A percentile compares a stretch with the other conserved stretches of the same genome.
Evolutionary conservation across 2,113 vertebrate genomes (phyloP).

Genomic region (Lasiurus cinereus): DNA sequence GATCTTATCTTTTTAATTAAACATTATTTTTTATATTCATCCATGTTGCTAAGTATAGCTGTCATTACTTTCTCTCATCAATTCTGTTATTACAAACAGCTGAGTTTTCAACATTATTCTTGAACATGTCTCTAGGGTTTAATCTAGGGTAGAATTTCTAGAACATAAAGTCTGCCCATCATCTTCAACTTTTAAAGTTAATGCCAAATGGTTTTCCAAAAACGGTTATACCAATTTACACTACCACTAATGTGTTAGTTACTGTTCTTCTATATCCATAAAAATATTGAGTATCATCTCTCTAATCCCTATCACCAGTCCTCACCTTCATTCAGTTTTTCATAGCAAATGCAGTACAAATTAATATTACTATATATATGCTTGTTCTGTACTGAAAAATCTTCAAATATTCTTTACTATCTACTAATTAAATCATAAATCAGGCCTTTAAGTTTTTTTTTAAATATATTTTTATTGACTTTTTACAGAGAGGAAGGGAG

Average conservation of each 20-base stretch:
- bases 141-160: constrained; percentile 47
- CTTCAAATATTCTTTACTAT: constrained; percentile 8
- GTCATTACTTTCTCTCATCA: background rate
- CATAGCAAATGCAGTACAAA: constrained; percentile 37
- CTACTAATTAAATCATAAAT: constrained; percentile 28
- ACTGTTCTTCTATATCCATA: background rate
- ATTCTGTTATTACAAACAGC: constrained; percentile 19
- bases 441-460: background rate
- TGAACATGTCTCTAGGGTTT: constrained; percentile 13
- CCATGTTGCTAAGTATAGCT: background rate
- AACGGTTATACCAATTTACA: constrained; percentile 12
- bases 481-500: too few species aligned
- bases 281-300: background rate
- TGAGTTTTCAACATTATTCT: constrained; percentile 20
- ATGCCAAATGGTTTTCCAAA: constrained; percentile 39
- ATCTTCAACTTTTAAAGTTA: constrained; percentile 32
- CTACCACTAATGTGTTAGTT: background rate
- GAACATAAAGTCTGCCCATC: background rate
- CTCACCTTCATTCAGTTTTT: background rate
- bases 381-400: constrained; percentile 13
- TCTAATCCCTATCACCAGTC: background rate
- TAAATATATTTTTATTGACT: too few species aligned
- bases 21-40: constrained; percentile 9
- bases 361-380: constrained; percentile 20
- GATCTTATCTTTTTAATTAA: constrained; percentile 12